Evolutionary conservation across 2,113 vertebrate species (phyloP), one percentile per base, ranked within the genome.

Genomic region (Chloebia gouldiae): DNA sequence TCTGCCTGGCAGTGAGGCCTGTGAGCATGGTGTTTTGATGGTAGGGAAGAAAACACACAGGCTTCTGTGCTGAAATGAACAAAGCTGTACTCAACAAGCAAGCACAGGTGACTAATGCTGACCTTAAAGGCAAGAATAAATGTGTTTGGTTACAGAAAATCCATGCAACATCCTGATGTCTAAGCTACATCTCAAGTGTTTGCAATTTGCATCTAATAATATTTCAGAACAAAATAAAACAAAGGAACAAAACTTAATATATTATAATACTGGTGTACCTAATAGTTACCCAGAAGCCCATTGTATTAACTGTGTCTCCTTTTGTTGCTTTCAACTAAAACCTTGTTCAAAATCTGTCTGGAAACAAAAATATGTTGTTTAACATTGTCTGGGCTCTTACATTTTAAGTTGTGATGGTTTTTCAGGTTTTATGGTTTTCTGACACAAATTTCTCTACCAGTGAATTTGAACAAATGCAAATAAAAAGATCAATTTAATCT

Each of bases 21-120:
- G 12, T 37, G 10, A 44, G 2, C 1, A 2, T 30, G 37, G 4
- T 31, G 9, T 75, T 75, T 57, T 2, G 15, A 13, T 9, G 5
- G 20, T 15, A 10, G 15, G 7, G 6, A 25, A 51, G n/a, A 85
- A 81, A 60, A 40, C 22, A 20, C 11, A 42, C 10, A 35, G 59
- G 13, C 13, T 27, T 84, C 7, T 44, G 19, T 61, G 65, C 22
- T 81, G n/a, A 79, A 57, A 78, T 33, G 10, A 56, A 4, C 12
- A 73, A 92, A 69, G 16, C 22, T 65, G 24, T 81, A 5, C 25
- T 53, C 37, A 42, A 24, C 25, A 66, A 37, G 42, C 19, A 44
- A 57, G 11, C 24, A 59, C 15, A 69, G 21, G 64, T 56, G 49
- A 50, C 17, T 54, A 54, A 42, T 25, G 22, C 20, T 70, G 56